phyloP scores from a whole-genome alignment of 2,888 invertebrate genomes.

The Pyrgus malvae region DNA sequence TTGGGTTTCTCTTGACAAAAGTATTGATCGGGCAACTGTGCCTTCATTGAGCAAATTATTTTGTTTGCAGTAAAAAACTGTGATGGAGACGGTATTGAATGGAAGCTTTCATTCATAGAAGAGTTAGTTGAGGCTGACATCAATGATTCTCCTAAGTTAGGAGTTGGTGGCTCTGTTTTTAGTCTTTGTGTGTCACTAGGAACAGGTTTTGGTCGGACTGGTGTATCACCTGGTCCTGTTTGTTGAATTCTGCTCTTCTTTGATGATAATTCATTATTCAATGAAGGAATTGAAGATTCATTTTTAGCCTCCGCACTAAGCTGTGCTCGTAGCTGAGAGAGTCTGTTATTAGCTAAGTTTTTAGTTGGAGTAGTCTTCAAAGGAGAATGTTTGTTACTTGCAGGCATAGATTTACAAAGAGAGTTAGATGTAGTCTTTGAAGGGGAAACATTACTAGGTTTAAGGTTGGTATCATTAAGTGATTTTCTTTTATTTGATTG shows the following conservation, averaged over 20 bases:
- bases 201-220: constrained; percentile 38
- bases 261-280: constrained; percentile 25
- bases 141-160: constrained; percentile 51
- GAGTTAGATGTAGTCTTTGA: no score
- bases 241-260: constrained; percentile 18
- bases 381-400: constrained; percentile 35
- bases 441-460: no score
- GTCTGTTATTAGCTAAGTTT: constrained; percentile 58
- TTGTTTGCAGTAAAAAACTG: constrained; percentile 74
- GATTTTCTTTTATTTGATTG: constrained; percentile 3
- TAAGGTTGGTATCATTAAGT: constrained; percentile 33
- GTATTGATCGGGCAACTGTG: constrained; percentile 68
- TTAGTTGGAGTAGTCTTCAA: constrained; percentile 41
- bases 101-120: constrained; percentile 61
- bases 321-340: constrained; percentile 52
- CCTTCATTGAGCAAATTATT: constrained; percentile 74
- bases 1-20: constrained; percentile 57
- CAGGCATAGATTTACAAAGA: constrained; percentile 36
- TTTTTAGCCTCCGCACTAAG: constrained; percentile 49
- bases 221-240: background rate
- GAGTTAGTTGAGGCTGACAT: constrained; percentile 49
- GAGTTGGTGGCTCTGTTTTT: constrained; percentile 43
- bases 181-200: no score
- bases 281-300: no score
- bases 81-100: constrained; percentile 64